These are phyloP conservation scores for Sinohyriopsis cumingii DNA, from an alignment of 2,888 invertebrate species.

Conservation along the genomic window DNA sequence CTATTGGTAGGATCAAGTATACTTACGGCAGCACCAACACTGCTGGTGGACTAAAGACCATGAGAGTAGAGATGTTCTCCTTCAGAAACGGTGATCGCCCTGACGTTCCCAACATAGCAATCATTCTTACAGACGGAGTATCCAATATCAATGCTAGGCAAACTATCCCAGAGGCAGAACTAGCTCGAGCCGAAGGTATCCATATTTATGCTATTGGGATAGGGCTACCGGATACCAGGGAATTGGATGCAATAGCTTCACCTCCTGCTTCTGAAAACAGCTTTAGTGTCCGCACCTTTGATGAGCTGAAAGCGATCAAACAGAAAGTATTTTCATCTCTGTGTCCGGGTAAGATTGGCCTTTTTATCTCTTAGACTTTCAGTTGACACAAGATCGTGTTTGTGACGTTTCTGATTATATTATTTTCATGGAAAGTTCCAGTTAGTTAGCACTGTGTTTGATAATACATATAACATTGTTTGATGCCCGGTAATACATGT, in stretches of 20 bases:
- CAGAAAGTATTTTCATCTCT: constrained; percentile 25
- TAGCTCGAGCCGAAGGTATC: constrained; percentile 29
- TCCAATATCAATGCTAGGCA: constrained; percentile 54
- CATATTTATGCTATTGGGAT: constrained; percentile 50
- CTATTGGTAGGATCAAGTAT: constrained; percentile 54
- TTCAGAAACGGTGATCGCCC: constrained; percentile 55
- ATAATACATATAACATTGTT: no score
- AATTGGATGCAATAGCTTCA: constrained; percentile 49
- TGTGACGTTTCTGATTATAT: background rate
- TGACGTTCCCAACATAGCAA: constrained; percentile 45
- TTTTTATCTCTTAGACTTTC: no score
- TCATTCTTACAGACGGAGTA: constrained; percentile 59
- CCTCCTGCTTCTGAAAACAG: constrained; percentile 39
- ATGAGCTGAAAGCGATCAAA: constrained; percentile 31
- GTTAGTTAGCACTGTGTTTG: background rate
- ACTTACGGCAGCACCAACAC: constrained; percentile 62
- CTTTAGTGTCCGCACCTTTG: constrained; percentile 38
- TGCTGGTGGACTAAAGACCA: constrained; percentile 46
- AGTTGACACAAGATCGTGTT: background rate
- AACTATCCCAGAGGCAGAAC: constrained; percentile 54
- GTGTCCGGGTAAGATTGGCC: constrained; percentile 17
- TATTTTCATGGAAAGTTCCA: background rate
- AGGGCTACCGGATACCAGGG: constrained; percentile 43
- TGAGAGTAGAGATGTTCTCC: constrained; percentile 55
- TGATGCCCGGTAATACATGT: no score